Evolutionary conservation across 2,113 vertebrate genomes (phyloP).

Genomic region (Toxotes chatareus): DNA sequence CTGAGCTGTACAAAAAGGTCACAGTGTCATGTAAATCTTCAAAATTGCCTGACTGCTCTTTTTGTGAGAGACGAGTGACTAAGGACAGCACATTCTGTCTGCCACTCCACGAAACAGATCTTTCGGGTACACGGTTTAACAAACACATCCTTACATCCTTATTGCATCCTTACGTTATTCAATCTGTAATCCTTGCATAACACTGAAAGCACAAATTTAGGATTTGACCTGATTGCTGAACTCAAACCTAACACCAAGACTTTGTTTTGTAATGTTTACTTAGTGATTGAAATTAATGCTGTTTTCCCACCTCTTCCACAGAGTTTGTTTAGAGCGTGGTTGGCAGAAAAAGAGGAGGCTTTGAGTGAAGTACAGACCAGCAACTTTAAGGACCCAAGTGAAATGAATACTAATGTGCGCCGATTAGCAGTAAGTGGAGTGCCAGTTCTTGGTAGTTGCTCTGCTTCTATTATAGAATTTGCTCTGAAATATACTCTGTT

Average conservation of each 20-base stretch:
- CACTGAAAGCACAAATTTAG: background rate
- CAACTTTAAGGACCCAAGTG: constrained; percentile 91
- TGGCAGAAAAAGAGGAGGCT: constrained; percentile 91
- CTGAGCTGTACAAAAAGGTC: background rate
- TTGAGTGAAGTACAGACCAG: constrained; percentile 91
- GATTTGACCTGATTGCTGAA: background rate
- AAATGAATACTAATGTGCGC: constrained; percentile 91
- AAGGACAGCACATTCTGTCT: background rate
- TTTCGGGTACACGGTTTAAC: no score
- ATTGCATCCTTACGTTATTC: background rate
- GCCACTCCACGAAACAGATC: background rate
- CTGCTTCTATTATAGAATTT: background rate
- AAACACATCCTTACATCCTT: no score
- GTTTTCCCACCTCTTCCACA: constrained; percentile 62
- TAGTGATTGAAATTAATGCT: background rate
- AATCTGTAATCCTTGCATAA: background rate
- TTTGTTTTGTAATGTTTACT: constrained; percentile 22
- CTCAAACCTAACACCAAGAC: background rate
- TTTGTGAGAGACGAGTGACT: no score
- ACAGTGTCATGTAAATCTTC: background rate
- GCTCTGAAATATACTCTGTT: background rate
- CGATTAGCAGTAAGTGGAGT: constrained; percentile 91
- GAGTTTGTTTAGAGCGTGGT: constrained; percentile 92
- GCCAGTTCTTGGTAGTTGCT: background rate
- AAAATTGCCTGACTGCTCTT: background rate